Base-by-base conservation (phyloP, 2,113 vertebrate species). In the Alouatta palliata region DNA sequence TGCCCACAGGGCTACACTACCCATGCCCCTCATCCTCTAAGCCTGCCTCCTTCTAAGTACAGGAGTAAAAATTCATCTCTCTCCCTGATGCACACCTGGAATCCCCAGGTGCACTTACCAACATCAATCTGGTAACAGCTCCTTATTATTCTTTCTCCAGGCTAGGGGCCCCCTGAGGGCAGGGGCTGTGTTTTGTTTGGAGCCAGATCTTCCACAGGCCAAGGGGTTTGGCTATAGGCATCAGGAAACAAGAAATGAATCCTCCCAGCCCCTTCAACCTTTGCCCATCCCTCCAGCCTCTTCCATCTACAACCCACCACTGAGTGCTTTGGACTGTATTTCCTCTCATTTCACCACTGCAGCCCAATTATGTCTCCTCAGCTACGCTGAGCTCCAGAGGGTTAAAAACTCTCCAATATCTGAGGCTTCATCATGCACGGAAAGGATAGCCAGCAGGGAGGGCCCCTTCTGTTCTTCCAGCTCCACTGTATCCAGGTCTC, bases 281-380 rank as follows among this genome's bases (percentile, higher is more conserved):
- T 9, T 1, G 6, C 8, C 4, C 23, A 20, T 37, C n/a, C 70
- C 73, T 76, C 52, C 16, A 20, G 76, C 54, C 92, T 92, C 79
- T 10, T 25, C 96, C 97, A 97, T 92, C 95, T 97, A 97, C 87
- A 93, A 5, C 76, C 70, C 45, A 13, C 96, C 97, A 87, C 37
- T 87, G 87, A 90, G 76, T 95, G 96, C 96, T 45, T 17, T n/a
- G 35, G 70, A 25, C 89, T 45, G 9, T 3, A 71, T 95, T 95
- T 93, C 92, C 88, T 96, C 91, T 94, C 83, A 43, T 86, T 84
- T 84, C 80, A 43, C 70, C 80, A 64, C 64, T 1, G 3, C 1
- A 12, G 68, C n/a, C 85, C 61, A 45, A 37, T n/a, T 76, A 84
- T 56, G 87, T 95, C 84, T 94, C 64, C 84, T n/a, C n/a, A 37